These are phyloP conservation scores for Austrofundulus limnaeus DNA, from an alignment of 2,113 vertebrate species.

Conservation along the genomic window DNA sequence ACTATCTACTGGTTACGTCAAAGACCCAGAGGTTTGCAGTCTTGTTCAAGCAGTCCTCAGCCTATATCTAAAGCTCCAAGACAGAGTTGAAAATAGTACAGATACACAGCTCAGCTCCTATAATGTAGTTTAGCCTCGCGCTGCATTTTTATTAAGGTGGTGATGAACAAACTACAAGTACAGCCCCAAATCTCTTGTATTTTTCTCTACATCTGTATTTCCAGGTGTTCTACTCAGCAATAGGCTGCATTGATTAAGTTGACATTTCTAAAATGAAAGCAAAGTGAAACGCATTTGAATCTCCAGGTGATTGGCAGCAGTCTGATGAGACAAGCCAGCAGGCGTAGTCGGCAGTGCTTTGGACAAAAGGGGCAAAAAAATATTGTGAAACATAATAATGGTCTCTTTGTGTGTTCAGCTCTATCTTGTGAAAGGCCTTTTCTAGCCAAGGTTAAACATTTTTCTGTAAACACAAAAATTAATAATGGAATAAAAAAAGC, in stretches of 20 bases:
- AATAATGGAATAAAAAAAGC: conserved; percentile 16
- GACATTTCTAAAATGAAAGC: not conserved
- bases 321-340: conserved; percentile 7
- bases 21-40: no score
- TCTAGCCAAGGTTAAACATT: conserved; percentile 19
- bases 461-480: conserved; percentile 27
- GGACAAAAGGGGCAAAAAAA: conserved; percentile 3
- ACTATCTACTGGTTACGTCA: no score
- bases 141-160: not conserved
- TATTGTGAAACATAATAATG: conserved; percentile 1
- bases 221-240: conserved; percentile 1
- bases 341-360: not conserved
- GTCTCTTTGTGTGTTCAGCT: conserved; percentile 1
- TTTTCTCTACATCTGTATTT: conserved; percentile 1
- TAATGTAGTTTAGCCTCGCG: not conserved
- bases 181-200: not conserved
- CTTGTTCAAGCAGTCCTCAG: no score
- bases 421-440: conserved; percentile 6
- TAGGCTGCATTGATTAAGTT: conserved; percentile 9
- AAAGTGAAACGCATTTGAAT: conserved; percentile 11
- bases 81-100: no score
- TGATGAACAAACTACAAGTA: not conserved
- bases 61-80: no score
- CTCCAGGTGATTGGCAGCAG: not conserved
- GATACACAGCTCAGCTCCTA: no score